Evolutionary conservation across 2,113 vertebrate species (phyloP), one percentile per base, ranked within the genome.

Genomic region (Scytalopus superciliaris): DNA sequence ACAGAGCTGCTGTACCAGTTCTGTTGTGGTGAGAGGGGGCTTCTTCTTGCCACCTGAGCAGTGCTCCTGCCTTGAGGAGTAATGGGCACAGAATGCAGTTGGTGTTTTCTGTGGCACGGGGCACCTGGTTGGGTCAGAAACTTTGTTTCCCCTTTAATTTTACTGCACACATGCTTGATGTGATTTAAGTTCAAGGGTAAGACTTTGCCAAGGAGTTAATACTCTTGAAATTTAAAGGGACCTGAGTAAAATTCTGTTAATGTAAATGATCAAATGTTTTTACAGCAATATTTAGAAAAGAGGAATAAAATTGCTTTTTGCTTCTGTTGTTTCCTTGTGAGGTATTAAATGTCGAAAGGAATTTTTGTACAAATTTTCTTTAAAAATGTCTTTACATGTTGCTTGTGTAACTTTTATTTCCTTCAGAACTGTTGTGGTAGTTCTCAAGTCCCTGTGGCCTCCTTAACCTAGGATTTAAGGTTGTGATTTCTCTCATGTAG

Each of bases 71-170:
- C 17, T 0, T 53, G 25, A n/a, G 1, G 1, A 42, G 42, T 19
- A 19, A 28, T 0, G 4, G 33, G 35, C 30, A 19, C 1, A 2
- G 18, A 4, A 6, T 2, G 2, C 14, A 23, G 6, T 25, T 66
- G 0, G 0, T 35, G 8, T 35, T 74, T 5, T 22, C 9, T 63
- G 5, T 4, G 2, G 12, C 1, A 2, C 2, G 15, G 23, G 30
- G 6, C 18, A 13, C 12, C 13, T 49, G 64, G 2, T 50, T 63
- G 56, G 10, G 33, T 60, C 44, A 73, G 49, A 60, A 77, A 13
- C 17, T 63, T 37, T 27, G 13, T 31, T 7, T 31, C 16, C 10
- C 6, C 10, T 35, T 74, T 47, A 44, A 28, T 44, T 76, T 80
- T 50, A 55, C 21, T 69, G 5, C 7, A 23, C 3, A 0, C 0